These are phyloP conservation scores for Aplodontia rufa DNA, from an alignment of 2,113 vertebrate species.

Conservation along the genomic window DNA sequence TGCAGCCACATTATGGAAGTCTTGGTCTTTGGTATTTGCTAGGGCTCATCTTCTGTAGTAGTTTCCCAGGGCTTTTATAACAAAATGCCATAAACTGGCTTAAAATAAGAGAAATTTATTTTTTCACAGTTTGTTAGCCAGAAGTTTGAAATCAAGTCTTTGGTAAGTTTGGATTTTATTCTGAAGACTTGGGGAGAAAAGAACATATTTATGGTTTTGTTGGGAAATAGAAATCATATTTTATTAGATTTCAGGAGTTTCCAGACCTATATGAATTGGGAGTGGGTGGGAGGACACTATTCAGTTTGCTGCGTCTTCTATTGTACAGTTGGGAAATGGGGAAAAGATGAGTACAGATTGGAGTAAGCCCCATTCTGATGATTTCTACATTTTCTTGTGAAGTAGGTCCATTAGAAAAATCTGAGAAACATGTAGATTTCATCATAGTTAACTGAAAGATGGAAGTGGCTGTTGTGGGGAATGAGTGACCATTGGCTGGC, in stretches of 20 bases:
- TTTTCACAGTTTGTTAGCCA: neutral
- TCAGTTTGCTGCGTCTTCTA: neutral
- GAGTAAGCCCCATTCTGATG: neutral
- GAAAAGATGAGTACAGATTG: neutral
- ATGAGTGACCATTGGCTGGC: neutral
- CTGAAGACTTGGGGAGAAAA: neutral
- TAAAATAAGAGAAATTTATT: neutral
- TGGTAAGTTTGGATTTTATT: neutral
- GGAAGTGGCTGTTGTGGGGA: neutral
- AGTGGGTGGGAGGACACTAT: accelerated
- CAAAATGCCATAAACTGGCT: neutral
- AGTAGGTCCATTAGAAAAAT: neutral
- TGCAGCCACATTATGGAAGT: neutral
- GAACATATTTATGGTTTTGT: neutral
- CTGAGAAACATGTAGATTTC: neutral
- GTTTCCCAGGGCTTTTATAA: neutral
- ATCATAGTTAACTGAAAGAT: neutral
- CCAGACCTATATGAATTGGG: neutral
- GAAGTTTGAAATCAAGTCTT: neutral
- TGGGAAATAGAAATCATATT: neutral
- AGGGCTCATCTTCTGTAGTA: neutral
- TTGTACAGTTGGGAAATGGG: neutral
- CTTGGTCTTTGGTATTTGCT: neutral
- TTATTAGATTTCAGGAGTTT: neutral
- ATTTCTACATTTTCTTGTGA: neutral